Conservation (phyloP, 1,140 invertebrate genomes). For the Megathymus violae region DNA sequence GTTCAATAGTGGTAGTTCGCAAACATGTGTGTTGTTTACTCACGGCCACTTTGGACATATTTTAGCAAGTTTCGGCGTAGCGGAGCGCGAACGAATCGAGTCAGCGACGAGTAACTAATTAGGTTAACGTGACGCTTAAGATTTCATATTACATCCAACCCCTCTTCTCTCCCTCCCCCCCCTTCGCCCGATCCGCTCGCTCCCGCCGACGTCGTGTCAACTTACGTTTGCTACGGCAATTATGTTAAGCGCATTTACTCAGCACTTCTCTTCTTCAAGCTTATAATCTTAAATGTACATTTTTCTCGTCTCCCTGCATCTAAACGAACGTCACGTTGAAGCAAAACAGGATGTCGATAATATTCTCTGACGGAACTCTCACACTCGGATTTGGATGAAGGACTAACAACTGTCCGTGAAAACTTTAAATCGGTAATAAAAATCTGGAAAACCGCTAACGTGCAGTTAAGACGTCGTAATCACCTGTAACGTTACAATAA, state of each 20-base stretch:
- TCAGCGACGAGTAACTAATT: slow-evolving; percentile 34
- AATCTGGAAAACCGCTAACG: no score
- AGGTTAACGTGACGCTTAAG: slow-evolving; percentile 28
- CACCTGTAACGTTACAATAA: no score
- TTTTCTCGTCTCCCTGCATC: neutral
- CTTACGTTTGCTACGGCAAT: slow-evolving; percentile 25
- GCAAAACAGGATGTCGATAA: neutral
- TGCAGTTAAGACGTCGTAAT: no score
- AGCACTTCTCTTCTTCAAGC: slow-evolving; percentile 4
- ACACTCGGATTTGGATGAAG: no score
- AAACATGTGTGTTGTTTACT: no score
- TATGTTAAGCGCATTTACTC: slow-evolving; percentile 22
- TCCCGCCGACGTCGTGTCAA: slow-evolving; percentile 19
- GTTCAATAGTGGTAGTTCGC: no score
- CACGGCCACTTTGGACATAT: slow-evolving; percentile 1
- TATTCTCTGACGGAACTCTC: no score
- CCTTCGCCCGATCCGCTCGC: neutral
- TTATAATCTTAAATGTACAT: slow-evolving; percentile 17
- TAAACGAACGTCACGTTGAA: neutral
- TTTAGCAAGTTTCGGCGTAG: slow-evolving; percentile 20
- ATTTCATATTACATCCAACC: slow-evolving; percentile 21
- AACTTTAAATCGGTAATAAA: no score
- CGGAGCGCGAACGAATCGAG: slow-evolving; percentile 22
- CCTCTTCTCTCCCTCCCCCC: neutral
- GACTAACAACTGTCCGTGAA: no score